phyloP scores from a whole-genome alignment of 2,888 invertebrate species.

The Lasiommata megera region DNA sequence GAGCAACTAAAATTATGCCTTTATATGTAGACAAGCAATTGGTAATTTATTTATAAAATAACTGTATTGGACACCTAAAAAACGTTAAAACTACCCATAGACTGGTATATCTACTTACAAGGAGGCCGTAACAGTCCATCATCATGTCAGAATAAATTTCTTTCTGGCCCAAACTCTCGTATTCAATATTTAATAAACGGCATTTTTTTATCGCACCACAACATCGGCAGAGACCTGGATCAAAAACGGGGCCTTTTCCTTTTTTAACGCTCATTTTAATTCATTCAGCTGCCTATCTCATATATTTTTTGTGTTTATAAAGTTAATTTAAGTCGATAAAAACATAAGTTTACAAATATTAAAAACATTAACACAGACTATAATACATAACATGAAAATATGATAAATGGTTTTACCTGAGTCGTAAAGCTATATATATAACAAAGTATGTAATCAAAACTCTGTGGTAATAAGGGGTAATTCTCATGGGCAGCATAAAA shows the following conservation, averaged over 20 bases:
- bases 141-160: slow-evolving; percentile 71
- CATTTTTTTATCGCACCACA: slow-evolving; percentile 68
- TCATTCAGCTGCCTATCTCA: not conserved
- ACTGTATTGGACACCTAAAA: too few species aligned
- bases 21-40: too few species aligned
- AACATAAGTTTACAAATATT: not conserved
- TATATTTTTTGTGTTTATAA: not conserved
- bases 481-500: not conserved
- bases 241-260: slow-evolving; percentile 59
- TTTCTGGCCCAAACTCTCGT: slow-evolving; percentile 59
- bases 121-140: slow-evolving; percentile 67
- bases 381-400: not conserved
- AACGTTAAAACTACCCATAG: too few species aligned
- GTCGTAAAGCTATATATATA: too few species aligned
- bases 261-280: slow-evolving; percentile 48
- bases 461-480: not conserved
- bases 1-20: too few species aligned
- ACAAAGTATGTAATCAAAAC: too few species aligned
- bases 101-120: too few species aligned
- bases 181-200: slow-evolving; percentile 63
- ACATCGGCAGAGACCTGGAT: slow-evolving; percentile 66
- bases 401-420: not conserved
- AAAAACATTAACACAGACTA: not conserved
- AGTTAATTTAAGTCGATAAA: not conserved
- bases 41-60: too few species aligned